Base-by-base conservation (phyloP, 1,140 invertebrate genomes). In the Drosophila kikkawai region DNA sequence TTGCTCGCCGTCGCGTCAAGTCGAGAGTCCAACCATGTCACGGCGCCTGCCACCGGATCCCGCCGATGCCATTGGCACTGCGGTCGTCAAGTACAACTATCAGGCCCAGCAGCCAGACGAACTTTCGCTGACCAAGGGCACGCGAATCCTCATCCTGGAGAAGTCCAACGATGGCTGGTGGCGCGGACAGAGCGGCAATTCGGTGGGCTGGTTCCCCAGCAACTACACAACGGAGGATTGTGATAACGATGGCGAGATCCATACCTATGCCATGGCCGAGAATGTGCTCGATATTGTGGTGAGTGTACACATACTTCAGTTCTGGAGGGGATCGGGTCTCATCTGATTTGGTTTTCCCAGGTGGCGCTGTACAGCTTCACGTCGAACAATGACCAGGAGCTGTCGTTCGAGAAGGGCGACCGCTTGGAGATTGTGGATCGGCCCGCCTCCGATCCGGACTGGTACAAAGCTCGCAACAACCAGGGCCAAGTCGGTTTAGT, bases 151-250 rank as follows among this genome's bases (percentile, higher is more conserved):
- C 64, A 99, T 99, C 75, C 94, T 99, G 66, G 99, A 99, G 93
- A 99, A 99, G 94, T 99, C 98, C 79, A 99, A 98, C 76, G 99
- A 99, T 95, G 99, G 99, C 36, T 99, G 99, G 99, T 99, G 99
- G 99, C 95, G 98, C 90, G 99, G 99, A 34, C 97, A 98, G 94
- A 97, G 95, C 93, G 96, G 94, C 91, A 96, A 94, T 85, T 95
- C 94, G 82, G 96, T 95, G 79, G 99, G 99, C 68, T 94, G 99
- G 99, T 99, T 99, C 93, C 99, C 99, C 19, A 98, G 98, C 42
- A 99, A 99, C 94, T 99, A 99, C 93, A 96, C 95, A 61, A 98
- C 98, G 51, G 97, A 98, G 92, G 97, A 99, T 93, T 98, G 98
- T 92, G 95, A 96, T 82, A 94, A 95, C 36, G 97, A 97, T 83